Percentiles rank a stretch among this genome's conserved stretches.
phyloP scores from a whole-genome alignment of 2,113 vertebrate species.

The Scopus umbretta region DNA sequence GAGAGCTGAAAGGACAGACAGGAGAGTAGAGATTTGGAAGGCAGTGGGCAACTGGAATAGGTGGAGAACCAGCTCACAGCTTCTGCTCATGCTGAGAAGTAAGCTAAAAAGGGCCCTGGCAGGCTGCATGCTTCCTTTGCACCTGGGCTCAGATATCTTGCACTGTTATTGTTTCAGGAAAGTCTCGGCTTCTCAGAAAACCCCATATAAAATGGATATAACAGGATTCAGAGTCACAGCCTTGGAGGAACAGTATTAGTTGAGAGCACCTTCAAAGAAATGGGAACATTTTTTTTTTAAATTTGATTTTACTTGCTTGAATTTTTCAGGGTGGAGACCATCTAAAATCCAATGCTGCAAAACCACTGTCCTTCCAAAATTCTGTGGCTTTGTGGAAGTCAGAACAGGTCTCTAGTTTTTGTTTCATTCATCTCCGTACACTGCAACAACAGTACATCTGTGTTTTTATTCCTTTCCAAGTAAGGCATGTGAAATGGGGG shows the following conservation, averaged over 20 bases:
- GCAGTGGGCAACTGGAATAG: not conserved
- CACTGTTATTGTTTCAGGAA: not conserved
- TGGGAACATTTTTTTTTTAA: not conserved
- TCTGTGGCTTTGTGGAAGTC: not conserved
- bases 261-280: not conserved
- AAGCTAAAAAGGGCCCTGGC: not conserved
- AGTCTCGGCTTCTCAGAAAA: not conserved
- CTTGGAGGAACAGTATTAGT: not conserved
- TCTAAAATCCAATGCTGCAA: not conserved
- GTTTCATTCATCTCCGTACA: not conserved
- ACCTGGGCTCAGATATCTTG: not conserved
- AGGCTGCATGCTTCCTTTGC: rapidly evolving
- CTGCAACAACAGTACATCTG: not conserved
- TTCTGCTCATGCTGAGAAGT: not conserved
- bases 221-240: not conserved
- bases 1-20: not conserved
- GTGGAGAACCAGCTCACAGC: not conserved
- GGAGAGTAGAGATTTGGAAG: not conserved
- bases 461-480: not conserved
- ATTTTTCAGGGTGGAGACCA: not conserved
- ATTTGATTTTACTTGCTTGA: not conserved
- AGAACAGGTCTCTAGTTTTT: not conserved
- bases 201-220: not conserved
- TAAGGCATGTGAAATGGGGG: not conserved
- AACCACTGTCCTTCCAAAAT: not conserved